Conservation (phyloP, 2,888 invertebrate genomes). For the Nycteola revayana region DNA sequence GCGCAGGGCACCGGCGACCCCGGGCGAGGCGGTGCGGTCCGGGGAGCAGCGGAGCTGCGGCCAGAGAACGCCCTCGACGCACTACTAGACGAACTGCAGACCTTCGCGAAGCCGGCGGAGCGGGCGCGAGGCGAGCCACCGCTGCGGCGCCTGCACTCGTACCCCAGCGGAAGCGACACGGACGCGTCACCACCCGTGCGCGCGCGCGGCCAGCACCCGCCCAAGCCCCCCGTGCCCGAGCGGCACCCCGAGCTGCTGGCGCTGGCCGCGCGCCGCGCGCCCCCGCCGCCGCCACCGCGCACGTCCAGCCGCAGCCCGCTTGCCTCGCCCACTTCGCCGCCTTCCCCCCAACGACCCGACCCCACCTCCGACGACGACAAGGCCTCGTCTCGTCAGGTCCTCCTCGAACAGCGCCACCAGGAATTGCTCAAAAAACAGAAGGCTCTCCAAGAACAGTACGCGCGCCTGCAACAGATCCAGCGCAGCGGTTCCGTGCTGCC, state of each 20-base stretch:
- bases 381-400: constrained; percentile 82
- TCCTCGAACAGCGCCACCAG: constrained; percentile 93
- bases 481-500: constrained; percentile 86
- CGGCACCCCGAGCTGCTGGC: constrained; percentile 89
- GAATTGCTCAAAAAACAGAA: constrained; percentile 94
- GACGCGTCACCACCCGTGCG: constrained; percentile 89
- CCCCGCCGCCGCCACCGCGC: constrained; percentile 95
- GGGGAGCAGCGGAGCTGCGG: constrained; percentile 77
- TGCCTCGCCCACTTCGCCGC: constrained; percentile 90
- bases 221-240: constrained; percentile 92
- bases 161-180: constrained; percentile 92
- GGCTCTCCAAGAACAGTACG: constrained; percentile 95
- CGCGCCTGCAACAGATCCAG: constrained; percentile 93
- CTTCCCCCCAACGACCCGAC: constrained; percentile 80
- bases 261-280: constrained; percentile 86
- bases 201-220: constrained; percentile 78
- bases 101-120: constrained; percentile 88
- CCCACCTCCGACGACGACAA: constrained; percentile 58
- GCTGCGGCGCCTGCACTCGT: constrained; percentile 90
- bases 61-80: constrained; percentile 98
- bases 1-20: constrained; percentile 64
- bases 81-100: constrained; percentile 96
- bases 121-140: constrained; percentile 69
- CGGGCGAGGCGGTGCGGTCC: constrained; percentile 52
- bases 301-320: constrained; percentile 94